Percentiles rank a stretch among this genome's conserved stretches.
phyloP scores from a whole-genome alignment of 1,140 invertebrate genomes.

The Lordiphosa collinella region DNA sequence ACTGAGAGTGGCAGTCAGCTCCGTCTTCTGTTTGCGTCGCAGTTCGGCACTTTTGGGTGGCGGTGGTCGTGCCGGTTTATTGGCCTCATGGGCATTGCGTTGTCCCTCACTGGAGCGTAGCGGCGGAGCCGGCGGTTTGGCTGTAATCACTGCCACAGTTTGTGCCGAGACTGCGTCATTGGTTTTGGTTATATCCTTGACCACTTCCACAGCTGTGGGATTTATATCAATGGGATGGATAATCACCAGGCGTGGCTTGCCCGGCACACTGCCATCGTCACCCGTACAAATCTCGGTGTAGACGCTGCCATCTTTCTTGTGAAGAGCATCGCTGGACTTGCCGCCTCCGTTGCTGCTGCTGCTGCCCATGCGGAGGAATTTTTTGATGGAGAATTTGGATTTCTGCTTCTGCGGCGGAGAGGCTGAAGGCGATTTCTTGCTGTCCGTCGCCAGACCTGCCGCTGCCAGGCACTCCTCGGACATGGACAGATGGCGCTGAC shows the following conservation, averaged over 20 bases:
- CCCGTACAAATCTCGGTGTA: constrained; percentile 76
- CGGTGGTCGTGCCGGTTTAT: constrained; percentile 85
- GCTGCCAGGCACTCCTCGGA: constrained; percentile 85
- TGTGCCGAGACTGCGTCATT: constrained; percentile 64
- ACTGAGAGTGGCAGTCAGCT: constrained; percentile 56
- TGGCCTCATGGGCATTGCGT: constrained; percentile 80
- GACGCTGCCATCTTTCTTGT: constrained; percentile 66
- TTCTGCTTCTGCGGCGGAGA: constrained; percentile 84
- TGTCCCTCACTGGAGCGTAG: constrained; percentile 76
- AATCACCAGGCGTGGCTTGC: constrained; percentile 88
- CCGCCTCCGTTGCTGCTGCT: constrained; percentile 64
- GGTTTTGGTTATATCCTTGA: constrained; percentile 82
- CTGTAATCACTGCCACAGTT: constrained; percentile 79
- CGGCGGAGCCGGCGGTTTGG: constrained; percentile 81
- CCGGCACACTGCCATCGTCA: constrained; percentile 51
- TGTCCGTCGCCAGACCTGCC: constrained; percentile 64
- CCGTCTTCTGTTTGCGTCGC: constrained; percentile 82
- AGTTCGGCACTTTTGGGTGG: constrained; percentile 85
- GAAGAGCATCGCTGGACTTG: constrained; percentile 60
- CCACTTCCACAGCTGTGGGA: constrained; percentile 88
- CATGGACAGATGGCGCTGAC: constrained; percentile 83
- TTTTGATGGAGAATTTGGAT: constrained; percentile 89
- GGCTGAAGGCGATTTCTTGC: constrained; percentile 49
- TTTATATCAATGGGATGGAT: constrained; percentile 93
- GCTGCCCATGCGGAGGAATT: constrained; percentile 87